Conservation (phyloP, 2,113 vertebrate species). For the Orientallactaga bullata region DNA sequence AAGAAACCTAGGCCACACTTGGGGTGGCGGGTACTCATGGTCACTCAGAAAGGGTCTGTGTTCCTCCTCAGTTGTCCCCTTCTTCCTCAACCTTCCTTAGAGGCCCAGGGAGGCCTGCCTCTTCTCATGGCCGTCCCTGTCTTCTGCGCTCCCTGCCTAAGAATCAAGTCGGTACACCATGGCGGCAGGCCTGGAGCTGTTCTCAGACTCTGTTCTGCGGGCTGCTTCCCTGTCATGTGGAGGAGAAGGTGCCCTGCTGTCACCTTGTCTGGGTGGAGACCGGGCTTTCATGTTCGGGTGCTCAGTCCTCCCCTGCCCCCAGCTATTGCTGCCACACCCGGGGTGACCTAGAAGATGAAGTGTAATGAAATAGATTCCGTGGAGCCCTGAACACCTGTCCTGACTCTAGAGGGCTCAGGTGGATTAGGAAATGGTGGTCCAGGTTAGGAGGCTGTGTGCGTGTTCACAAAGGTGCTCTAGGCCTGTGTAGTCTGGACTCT, state of each 20-base stretch:
- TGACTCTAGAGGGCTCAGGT: too few species aligned
- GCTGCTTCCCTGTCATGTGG: background rate
- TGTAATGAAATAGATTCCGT: background rate
- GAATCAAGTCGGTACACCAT: background rate
- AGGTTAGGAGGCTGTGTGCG: accelerated
- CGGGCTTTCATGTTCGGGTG: background rate
- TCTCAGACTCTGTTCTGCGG: too few species aligned
- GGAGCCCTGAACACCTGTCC: accelerated
- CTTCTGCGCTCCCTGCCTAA: background rate
- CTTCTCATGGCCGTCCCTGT: too few species aligned
- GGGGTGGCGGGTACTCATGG: accelerated
- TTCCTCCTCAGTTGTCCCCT: too few species aligned
- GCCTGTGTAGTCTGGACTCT: background rate
- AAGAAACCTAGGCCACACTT: background rate
- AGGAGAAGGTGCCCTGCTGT: accelerated
- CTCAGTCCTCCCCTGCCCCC: background rate
- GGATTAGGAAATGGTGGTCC: background rate
- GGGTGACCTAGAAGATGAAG: background rate
- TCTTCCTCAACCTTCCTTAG: background rate
- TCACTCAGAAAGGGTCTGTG: background rate
- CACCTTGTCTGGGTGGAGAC: background rate
- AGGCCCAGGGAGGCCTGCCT: accelerated
- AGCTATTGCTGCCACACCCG: background rate
- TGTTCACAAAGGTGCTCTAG: background rate
- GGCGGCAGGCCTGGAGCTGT: too few species aligned